Evolutionary conservation across 1,140 invertebrate species (phyloP), one percentile per base, ranked within the genome.

Genomic region (Cardiocondyla obscurior): DNA sequence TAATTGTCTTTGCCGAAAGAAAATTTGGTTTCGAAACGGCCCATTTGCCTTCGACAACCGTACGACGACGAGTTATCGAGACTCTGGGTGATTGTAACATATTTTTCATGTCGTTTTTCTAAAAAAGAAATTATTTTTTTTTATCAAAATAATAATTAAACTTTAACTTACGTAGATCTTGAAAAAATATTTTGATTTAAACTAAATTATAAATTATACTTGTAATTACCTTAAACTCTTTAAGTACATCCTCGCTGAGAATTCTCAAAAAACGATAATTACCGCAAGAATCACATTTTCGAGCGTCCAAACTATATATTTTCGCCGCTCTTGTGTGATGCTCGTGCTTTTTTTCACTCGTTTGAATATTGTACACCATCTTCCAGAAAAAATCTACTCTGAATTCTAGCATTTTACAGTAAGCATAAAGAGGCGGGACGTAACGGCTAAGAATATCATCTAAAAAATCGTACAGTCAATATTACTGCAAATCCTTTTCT

Each of bases 321-420:
- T 92, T 72, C 3, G 94, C 87, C 0, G 93, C 93, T 60, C 92
- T 92, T 3, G 83, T 72, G 74, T 95, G 95, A 86, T 94, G 93
- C 19, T 94, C 92, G 2, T 58, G 72, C 12, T 55, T 95, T 84
- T 95, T 94, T 58, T 85, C 90, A 33, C 94, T 90, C 0, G 94
- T 92, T n/a, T 95, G 83, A 16, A 94, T 49, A 12, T 94, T 92
- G 74, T 95, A 95, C 3, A 95, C 93, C 0, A 93, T 93, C 3
- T 92, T 92, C 25, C 92, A 86, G 83, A 95, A 95, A 0, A 90
- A 69, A 0, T 89, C 46, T 19, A 92, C 91, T 14, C 92, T 92
- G 74, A 96, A 96, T 46, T 94, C 93, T 85, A 95, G 90, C 30
- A 94, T 94, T 10, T 94, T 95, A 74, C 95, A 96, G 33, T 94